Evolutionary conservation across 2,888 invertebrate genomes (phyloP), one percentile per base, ranked within the genome.

Genomic region (Girardia tigrina): DNA sequence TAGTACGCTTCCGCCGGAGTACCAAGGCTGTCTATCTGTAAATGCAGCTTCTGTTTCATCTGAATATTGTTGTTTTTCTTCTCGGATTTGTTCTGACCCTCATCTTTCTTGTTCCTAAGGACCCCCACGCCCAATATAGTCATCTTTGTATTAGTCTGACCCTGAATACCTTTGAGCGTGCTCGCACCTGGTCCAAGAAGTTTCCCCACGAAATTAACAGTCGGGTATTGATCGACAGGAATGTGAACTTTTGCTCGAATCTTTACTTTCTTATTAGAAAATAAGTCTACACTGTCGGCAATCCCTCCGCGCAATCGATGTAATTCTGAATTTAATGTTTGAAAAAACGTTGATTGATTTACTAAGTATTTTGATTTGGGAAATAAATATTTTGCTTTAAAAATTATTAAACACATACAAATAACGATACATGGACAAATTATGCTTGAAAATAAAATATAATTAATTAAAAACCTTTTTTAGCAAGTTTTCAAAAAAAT

Each of bases 61-160:
- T n/a, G 23, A 56, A 56, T 56, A 56, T 56, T 56, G 36, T 56
- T 56, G n/a, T n/a, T n/a, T n/a, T n/a, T n/a, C 23, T 56, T 56
- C 4, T 56, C 56, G 23, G n/a, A 12, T n/a, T 56, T 56, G 84
- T 94, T 93, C 0, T 90, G 88, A 83, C 91, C 92, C 84, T 94
- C 91, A 86, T 93, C 93, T 82, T 90, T 89, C 80, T 92, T 90
- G 85, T 94, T 93, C 82, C 91, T 89, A 90, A 94, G 92, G 0
- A 93, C 93, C 74, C 93, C 93, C 78, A 90, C 88, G 16, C 94
- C 94, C 6, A 94, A 87, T 26, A 94, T 90, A 12, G 93, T 91
- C 91, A 94, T 93, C 86, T 92, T 92, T 82, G 92, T 92, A 88
- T 92, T 90, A 1, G 94, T 93, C 82, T 92, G 92, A 81, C 93